Evolutionary conservation across 2,797 vertebrate genomes (phyloP).

Genomic region (Pempheris klunzingeri): DNA sequence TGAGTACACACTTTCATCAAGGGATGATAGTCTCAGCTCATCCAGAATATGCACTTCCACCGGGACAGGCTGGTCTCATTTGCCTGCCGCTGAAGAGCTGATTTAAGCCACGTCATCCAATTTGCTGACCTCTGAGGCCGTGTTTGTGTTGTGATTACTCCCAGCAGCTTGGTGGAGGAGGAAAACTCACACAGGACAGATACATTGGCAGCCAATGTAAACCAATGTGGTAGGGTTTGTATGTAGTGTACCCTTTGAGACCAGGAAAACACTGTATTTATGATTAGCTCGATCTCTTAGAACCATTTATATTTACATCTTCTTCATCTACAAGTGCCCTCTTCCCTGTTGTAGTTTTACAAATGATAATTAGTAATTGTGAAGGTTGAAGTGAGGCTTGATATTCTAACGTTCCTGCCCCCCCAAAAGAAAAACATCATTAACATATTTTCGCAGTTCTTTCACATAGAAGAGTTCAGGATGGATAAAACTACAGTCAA

Average conservation of each 20-base stretch:
- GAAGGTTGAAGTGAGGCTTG: neutral
- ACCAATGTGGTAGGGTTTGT: neutral
- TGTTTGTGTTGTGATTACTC: slow-evolving; percentile 58
- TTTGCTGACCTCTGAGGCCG: slow-evolving; percentile 74
- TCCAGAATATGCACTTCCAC: slow-evolving; percentile 27
- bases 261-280: neutral
- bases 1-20: slow-evolving; percentile 47
- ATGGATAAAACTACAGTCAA: no score
- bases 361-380: no score
- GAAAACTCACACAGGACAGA: neutral
- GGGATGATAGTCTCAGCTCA: slow-evolving; percentile 32
- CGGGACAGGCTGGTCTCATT: slow-evolving; percentile 42
- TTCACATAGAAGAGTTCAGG: neutral
- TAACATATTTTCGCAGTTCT: neutral
- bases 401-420: neutral
- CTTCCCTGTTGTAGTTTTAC: neutral
- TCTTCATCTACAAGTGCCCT: neutral
- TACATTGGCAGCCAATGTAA: neutral
- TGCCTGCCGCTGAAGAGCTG: slow-evolving; percentile 41
- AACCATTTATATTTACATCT: neutral
- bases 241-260: neutral
- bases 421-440: neutral
- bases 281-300: neutral
- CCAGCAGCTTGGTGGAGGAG: neutral
- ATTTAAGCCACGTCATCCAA: slow-evolving; percentile 76